phyloP scores from a whole-genome alignment of 1,140 invertebrate genomes.

The Apis florea region DNA sequence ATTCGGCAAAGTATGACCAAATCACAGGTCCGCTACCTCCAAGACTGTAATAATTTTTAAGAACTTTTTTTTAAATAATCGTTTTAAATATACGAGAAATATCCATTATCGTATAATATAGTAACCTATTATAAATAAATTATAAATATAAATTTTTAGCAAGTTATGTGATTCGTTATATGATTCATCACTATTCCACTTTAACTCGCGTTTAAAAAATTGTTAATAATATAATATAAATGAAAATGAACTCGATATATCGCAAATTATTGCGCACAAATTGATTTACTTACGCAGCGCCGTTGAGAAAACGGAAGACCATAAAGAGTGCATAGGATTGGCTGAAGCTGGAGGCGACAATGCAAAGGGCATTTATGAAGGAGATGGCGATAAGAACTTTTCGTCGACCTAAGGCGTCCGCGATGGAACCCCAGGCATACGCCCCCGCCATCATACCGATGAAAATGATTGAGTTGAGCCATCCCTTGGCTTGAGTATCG shows the following conservation, averaged over 20 bases:
- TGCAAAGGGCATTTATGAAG: slow-evolving; percentile 93
- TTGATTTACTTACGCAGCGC: slow-evolving; percentile 89
- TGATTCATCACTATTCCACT: too few species aligned
- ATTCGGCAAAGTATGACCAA: slow-evolving; percentile 97
- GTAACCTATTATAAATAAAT: too few species aligned
- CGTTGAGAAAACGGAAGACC: slow-evolving; percentile 93
- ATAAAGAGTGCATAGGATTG: slow-evolving; percentile 93
- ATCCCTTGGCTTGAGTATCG: slow-evolving; percentile 92
- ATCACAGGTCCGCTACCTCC: slow-evolving; percentile 96
- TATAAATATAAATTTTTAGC: too few species aligned
- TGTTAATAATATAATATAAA: too few species aligned
- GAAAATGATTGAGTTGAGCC: slow-evolving; percentile 92
- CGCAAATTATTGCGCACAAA: neutral
- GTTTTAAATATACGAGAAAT: too few species aligned
- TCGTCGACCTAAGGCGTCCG: slow-evolving; percentile 91
- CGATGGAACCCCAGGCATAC: slow-evolving; percentile 94
- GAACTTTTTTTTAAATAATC: neutral
- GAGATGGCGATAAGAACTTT: slow-evolving; percentile 93
- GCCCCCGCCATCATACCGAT: slow-evolving; percentile 96
- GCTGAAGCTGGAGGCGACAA: slow-evolving; percentile 92
- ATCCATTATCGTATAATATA: too few species aligned
- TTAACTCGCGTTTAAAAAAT: too few species aligned
- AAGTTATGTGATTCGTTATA: too few species aligned
- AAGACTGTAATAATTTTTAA: slow-evolving; percentile 84
- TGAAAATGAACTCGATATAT: neutral